phyloP scores from a whole-genome alignment of 2,888 invertebrate genomes.

The Apotomis betuletana region DNA sequence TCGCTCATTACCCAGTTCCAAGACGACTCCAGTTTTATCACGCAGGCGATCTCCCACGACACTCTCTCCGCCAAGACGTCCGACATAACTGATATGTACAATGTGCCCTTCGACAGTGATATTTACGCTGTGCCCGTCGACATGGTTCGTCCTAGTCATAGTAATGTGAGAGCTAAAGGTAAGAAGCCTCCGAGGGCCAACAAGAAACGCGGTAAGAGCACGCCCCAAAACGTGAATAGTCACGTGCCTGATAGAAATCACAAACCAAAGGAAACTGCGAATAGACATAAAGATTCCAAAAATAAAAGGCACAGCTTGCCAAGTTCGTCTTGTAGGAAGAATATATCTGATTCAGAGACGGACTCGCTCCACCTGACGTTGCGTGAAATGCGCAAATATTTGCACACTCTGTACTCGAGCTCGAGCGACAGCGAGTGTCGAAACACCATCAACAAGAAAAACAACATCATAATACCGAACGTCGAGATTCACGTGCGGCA shows the following conservation, averaged over 20 bases:
- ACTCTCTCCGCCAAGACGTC: constrained; percentile 87
- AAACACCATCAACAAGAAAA: constrained; percentile 77
- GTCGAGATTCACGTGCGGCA: constrained; percentile 68
- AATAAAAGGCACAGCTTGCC: constrained; percentile 88
- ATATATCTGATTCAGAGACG: constrained; percentile 81
- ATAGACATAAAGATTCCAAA: constrained; percentile 68
- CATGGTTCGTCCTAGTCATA: constrained; percentile 86
- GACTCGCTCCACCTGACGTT: constrained; percentile 92
- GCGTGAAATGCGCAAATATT: constrained; percentile 92
- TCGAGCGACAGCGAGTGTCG: constrained; percentile 86
- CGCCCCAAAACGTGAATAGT: constrained; percentile 57
- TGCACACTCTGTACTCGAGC: constrained; percentile 91
- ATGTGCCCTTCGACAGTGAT: constrained; percentile 94
- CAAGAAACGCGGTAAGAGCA: constrained; percentile 72
- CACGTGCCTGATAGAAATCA: constrained; percentile 58
- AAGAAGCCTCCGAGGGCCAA: constrained; percentile 68
- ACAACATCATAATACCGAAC: constrained; percentile 75
- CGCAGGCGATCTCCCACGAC: constrained; percentile 94
- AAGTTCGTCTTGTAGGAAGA: constrained; percentile 85
- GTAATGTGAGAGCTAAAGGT: constrained; percentile 66
- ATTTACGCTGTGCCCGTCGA: constrained; percentile 94
- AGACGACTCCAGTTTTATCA: constrained; percentile 94
- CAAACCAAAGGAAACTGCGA: constrained; percentile 60
- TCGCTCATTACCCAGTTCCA: constrained; percentile 90
- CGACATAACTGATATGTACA: constrained; percentile 93